Evolutionary conservation across 2,113 vertebrate species (phyloP).

Genomic region (Suncus etruscus): DNA sequence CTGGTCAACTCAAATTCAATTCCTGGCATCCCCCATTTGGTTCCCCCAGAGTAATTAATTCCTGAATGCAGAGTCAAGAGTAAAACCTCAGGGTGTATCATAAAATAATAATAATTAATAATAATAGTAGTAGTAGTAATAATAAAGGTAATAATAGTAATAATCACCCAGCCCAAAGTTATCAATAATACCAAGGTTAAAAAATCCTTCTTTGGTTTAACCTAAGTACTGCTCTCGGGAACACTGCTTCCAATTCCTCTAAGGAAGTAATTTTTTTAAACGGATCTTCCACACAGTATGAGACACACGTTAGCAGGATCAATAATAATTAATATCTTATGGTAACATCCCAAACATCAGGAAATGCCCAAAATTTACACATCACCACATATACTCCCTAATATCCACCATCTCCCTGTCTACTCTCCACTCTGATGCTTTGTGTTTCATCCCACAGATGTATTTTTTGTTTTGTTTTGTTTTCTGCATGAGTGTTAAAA

Average conservation of each 20-base stretch:
- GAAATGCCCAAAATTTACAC: slow-evolving; percentile 20
- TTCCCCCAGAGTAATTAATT: too few relatives aligned
- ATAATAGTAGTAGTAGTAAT: too few relatives aligned
- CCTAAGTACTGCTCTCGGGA: not conserved
- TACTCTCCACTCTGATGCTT: not conserved
- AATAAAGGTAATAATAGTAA: too few relatives aligned
- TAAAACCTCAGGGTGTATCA: too few relatives aligned
- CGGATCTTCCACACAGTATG: too few relatives aligned
- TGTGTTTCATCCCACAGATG: not conserved
- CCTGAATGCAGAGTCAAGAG: too few relatives aligned
- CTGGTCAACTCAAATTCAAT: too few relatives aligned
- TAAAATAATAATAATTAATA: too few relatives aligned
- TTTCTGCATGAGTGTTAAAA: slow-evolving; percentile 28
- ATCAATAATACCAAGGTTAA: not conserved
- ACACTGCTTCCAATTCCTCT: too few relatives aligned
- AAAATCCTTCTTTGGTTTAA: not conserved
- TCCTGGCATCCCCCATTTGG: too few relatives aligned
- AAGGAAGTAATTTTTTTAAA: too few relatives aligned
- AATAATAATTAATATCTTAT: not conserved
- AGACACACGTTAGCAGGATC: rapidly evolving
- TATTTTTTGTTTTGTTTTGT: not conserved
- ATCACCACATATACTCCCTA: not conserved
- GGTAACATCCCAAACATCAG: not conserved
- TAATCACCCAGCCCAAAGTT: not conserved
- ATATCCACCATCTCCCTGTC: not conserved